Base-by-base conservation (phyloP, 2,113 vertebrate species). In the Grus americana region DNA sequence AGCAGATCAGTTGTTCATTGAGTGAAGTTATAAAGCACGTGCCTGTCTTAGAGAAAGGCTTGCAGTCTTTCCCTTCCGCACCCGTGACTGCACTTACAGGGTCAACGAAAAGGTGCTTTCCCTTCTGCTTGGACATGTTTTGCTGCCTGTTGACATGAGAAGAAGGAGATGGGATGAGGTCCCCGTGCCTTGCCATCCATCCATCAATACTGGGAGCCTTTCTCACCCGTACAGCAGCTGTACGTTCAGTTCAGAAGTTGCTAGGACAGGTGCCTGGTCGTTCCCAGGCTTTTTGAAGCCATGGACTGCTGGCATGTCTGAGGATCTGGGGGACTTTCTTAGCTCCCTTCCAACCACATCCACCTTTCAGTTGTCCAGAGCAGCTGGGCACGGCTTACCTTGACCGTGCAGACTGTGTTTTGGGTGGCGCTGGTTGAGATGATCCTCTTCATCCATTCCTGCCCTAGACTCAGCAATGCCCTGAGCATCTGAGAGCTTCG, bases 321-420 rank as follows among this genome's bases (percentile, higher is more conserved):
- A 75, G 26, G 30, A 29, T 66, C 7, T 79, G 55, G 16, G 23
- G 15, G 16, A 20, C 49, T 65, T 79, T 29, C 32, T 74, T 72
- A 57, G 15, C 20, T 88, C 26, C 59, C 29, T 88, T 88, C 75
- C 54, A 83, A 49, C 13, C 22, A 36, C n/a, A 42, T 82, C 21
- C 38, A 49, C 18, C 23, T 86, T 83, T 32, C 38, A 65, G 17
- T 14, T 62, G 42, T 49, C 29, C 18, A 32, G 47, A 61, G 34
- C 50, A 73, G 19, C 18, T 5, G 2, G 26, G 44, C 10, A 20
- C 0, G 0, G 44, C 11, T 4, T 72, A 22, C 34, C 26, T n/a
- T 58, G 70, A 67, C 27, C 2, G 0, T 55, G 26, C 38, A 21
- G 38, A 4, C 3, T 50, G 22, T 44, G 36, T 4, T 68, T 86